These are phyloP conservation scores for Python bivittatus DNA, from an alignment of 2,113 vertebrate species.

Conservation along the genomic window DNA sequence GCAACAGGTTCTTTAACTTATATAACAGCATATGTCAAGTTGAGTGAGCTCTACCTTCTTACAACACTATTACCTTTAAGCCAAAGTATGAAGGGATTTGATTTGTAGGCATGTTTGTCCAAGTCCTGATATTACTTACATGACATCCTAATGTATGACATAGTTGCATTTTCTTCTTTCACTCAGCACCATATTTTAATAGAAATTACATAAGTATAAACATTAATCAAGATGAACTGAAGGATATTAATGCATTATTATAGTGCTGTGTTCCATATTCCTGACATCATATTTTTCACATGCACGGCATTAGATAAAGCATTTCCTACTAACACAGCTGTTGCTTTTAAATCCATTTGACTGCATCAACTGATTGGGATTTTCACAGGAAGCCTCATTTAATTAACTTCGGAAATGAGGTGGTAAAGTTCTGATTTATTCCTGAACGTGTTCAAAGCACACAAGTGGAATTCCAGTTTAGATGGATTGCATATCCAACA, in stretches of 20 bases:
- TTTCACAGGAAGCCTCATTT: not conserved
- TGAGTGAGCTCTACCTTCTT: not conserved
- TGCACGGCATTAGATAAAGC: not conserved
- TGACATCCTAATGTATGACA: fast-evolving
- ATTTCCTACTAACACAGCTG: not conserved
- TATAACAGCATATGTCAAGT: slow-evolving; percentile 28
- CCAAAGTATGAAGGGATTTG: not conserved
- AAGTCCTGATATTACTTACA: not conserved
- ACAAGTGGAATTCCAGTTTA: not conserved
- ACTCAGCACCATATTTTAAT: not conserved
- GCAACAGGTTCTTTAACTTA: slow-evolving; percentile 29
- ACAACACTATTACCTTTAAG: slow-evolving; percentile 8
- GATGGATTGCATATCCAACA: too few species aligned
- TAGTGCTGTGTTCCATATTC: not conserved
- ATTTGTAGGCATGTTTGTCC: slow-evolving; percentile 29
- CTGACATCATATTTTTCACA: not conserved
- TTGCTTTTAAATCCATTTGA: not conserved
- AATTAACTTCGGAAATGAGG: not conserved
- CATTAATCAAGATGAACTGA: not conserved
- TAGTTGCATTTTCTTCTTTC: not conserved
- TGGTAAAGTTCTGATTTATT: not conserved
- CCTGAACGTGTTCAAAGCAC: not conserved
- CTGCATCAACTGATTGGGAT: not conserved
- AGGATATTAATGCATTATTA: not conserved
- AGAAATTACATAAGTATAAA: not conserved